Evolutionary conservation across 2,113 vertebrate genomes (phyloP), one percentile per base, ranked within the genome.

Genomic region (Neogale vison): DNA sequence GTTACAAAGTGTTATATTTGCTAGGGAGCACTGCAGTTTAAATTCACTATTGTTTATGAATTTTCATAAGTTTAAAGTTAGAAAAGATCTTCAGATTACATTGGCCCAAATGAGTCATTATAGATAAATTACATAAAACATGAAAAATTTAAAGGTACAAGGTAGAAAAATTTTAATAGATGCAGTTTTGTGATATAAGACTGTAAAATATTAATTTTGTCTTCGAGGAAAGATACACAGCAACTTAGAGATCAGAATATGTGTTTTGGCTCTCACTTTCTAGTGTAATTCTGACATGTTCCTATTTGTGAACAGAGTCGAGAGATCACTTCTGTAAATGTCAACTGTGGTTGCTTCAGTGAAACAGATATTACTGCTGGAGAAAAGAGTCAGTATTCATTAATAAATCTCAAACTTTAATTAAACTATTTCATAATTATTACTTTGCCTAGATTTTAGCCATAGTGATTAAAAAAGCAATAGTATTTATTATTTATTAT

Each of bases 331-430:
- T 95, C 18, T 26, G 24, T 45, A 74, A 18, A 52, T 47, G 36
- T 82, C 31, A 76, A 3, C 15, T 67, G 11, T 42, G 77, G 36
- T 63, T 87, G 50, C 23, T 81, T 87, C n/a, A 47, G 4, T n/a
- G 77, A 15, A 3, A 50, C 34, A 82, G 31, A 91, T 52, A 88
- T 29, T 61, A 63, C 23, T 34, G 23, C 15, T 39, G 12, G 29
- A 36, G 65, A 95, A 86, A 65, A 39, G 72, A 57, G 6, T 1
- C 29, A 29, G 63, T 93, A 77, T 20, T 97, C 9, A 89, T 26
- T 92, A 69, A 74, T 95, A 74, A 89, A 65, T 94, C 42, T 82
- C 91, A 77, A 92, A 63, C 34, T 93, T 97, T 80, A 88, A 89
- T 95, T 86, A 72, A n/a, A 96, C 85, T 31, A 63, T 80, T 91